Base-by-base conservation (phyloP, 37 sponge, comb jelly and placozoan species). In the Petrosia ficiformis region DNA sequence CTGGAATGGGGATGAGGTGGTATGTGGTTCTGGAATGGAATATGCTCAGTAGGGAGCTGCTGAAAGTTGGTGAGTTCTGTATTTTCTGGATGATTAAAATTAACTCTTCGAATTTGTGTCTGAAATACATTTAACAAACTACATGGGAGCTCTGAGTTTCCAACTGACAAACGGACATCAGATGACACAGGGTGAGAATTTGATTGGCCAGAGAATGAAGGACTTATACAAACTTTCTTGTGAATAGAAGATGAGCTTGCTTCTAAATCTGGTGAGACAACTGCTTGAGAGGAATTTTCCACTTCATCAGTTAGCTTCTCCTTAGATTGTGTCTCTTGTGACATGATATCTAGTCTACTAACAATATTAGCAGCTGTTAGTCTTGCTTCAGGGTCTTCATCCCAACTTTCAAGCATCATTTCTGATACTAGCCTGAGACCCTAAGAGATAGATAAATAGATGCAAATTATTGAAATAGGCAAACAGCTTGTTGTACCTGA, bases 321-420 rank as follows among this genome's bases (percentile, higher is more conserved):
- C 3, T 24, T 5, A 6, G 52, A 44, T 2, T 19, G 48, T 31
- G 30, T 26, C 16, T 14, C 21, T 28, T 69, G 74, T 44, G 30
- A 0, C 28, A 85, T 43, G 30, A 71, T 66, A 30, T 86, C 69
- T 42, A 93, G 65, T 25, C 82, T 68, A 19, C 48, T 42, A 35
- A 36, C 25, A 33, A 93, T 59, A 34, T 79, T 74, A 42, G 70
- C 84, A 0, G 88, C 92, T 1, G 95, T 72, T 22, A 87, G 82
- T 3, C 95, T 34, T 25, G 95, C 92, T 14, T 87, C 93, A 2
- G 95, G 83, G 78, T 94, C 95, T 5, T 59, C 68, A 30, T 94
- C 95, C 95, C 92, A 90, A 39, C 95, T 84, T 30, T 89, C 90
- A 8, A 67, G 44, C 2, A 93, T 72, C 28, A 82, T 72, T 43